Evolutionary conservation across 2,113 vertebrate species (phyloP).

Genomic region (Chionis minor): DNA sequence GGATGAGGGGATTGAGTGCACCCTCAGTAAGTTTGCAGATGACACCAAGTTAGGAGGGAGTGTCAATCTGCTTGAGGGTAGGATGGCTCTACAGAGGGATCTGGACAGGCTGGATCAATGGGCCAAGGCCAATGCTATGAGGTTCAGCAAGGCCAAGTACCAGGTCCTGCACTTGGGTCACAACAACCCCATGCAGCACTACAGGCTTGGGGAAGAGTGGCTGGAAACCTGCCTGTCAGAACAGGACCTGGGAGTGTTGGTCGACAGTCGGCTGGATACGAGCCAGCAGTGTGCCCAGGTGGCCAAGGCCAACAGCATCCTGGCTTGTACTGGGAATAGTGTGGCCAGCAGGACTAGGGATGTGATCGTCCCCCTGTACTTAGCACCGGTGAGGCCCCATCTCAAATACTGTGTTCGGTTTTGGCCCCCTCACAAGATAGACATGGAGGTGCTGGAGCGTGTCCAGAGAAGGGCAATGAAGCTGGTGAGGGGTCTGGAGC

Average conservation of each 20-base stretch:
- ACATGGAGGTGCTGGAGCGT: not conserved
- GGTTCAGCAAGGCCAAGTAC: not conserved
- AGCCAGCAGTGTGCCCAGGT: not conserved
- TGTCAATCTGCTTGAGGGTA: not conserved
- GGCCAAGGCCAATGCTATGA: too few relatives aligned
- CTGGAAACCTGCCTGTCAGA: too few relatives aligned
- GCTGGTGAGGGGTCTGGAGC: not conserved
- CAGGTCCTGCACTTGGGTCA: not conserved
- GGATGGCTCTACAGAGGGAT: not conserved
- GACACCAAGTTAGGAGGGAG: not conserved
- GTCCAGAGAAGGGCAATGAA: not conserved
- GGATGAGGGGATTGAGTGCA: not conserved
- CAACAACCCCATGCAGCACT: not conserved
- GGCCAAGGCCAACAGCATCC: not conserved
- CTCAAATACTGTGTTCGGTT: not conserved
- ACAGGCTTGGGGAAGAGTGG: too few relatives aligned
- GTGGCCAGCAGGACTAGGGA: not conserved
- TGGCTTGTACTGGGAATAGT: not conserved
- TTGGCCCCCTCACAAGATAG: not conserved
- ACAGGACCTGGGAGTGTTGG: not conserved
- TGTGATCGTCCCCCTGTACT: not conserved
- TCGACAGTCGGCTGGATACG: not conserved
- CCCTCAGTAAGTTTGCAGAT: not conserved
- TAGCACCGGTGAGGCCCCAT: not conserved
- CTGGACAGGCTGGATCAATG: not conserved